Conservation (phyloP, 1,140 invertebrate species). For the Antheraea mylitta region DNA sequence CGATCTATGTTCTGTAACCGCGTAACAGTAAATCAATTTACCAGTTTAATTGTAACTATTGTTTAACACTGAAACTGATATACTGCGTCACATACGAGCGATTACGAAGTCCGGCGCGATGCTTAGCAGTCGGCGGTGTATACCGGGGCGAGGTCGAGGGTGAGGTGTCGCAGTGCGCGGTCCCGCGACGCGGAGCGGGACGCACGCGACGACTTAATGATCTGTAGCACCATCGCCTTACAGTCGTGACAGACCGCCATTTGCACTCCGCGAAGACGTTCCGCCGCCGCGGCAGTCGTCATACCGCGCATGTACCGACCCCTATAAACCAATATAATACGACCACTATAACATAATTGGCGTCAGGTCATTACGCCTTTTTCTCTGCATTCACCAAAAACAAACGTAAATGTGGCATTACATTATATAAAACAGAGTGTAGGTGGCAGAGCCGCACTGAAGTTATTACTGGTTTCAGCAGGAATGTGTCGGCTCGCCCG, state of each 20-base stretch:
- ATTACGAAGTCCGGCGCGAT: too few species aligned
- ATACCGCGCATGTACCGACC: conserved; percentile 71
- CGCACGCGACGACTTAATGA: conserved; percentile 91
- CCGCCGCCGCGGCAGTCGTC: conserved; percentile 72
- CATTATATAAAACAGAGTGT: too few species aligned
- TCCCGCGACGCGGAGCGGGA: conserved; percentile 88
- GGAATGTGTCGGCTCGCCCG: too few species aligned
- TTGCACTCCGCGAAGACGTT: conserved; percentile 86
- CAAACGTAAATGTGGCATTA: too few species aligned
- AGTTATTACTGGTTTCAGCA: too few species aligned
- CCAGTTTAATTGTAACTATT: too few species aligned
- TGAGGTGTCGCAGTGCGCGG: conserved; percentile 88
- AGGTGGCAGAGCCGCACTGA: too few species aligned
- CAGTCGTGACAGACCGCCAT: conserved; percentile 97
- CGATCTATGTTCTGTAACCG: conserved; percentile 20
- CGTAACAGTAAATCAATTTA: conserved; percentile 11
- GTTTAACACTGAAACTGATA: background rate
- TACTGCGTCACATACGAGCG: background rate
- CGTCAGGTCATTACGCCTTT: too few species aligned
- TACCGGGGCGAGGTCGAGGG: conserved; percentile 89
- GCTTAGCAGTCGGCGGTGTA: conserved; percentile 90
- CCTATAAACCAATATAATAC: conserved; percentile 22
- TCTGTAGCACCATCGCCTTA: conserved; percentile 95
- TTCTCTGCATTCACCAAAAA: too few species aligned
- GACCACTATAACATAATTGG: too few species aligned